Conservation (phyloP, 1,140 invertebrate species). For the Lamellibrachia luymesi region DNA sequence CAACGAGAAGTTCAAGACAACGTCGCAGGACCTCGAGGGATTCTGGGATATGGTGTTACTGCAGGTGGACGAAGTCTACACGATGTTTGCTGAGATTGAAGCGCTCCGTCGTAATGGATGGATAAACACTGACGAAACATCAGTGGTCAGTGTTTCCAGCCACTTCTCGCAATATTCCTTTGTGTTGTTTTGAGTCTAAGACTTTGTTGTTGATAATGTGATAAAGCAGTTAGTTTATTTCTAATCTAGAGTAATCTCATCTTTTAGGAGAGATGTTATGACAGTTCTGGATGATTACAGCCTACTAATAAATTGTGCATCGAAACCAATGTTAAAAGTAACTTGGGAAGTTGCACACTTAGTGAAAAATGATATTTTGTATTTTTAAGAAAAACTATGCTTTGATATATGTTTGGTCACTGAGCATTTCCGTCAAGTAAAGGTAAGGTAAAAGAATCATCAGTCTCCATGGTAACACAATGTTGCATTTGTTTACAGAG, state of each 20-base stretch:
- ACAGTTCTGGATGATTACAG: background rate
- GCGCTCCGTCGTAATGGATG: constrained; percentile 70
- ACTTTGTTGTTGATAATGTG: too few relatives aligned
- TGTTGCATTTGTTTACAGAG: background rate
- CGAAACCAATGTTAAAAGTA: too few relatives aligned
- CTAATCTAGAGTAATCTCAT: background rate
- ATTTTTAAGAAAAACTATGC: too few relatives aligned
- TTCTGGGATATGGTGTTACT: constrained; percentile 97
- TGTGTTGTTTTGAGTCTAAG: too few relatives aligned
- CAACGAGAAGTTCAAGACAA: constrained; percentile 83
- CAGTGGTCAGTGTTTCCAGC: background rate
- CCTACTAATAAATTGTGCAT: too few relatives aligned
- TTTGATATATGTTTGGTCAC: too few relatives aligned
- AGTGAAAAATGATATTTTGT: too few relatives aligned
- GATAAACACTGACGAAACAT: constrained; percentile 55
- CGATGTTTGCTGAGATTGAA: constrained; percentile 76
- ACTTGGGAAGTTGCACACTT: too few relatives aligned
- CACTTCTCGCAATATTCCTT: too few relatives aligned
- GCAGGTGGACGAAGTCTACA: constrained; percentile 79
- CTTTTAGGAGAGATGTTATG: background rate
- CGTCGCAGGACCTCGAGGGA: constrained; percentile 83
- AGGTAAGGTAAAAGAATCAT: background rate
- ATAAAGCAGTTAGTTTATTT: too few relatives aligned
- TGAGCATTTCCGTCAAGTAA: too few relatives aligned
- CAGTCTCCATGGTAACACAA: background rate